Evolutionary conservation across 1,140 invertebrate genomes (phyloP).

Genomic region (Trinorchestia longiramus): DNA sequence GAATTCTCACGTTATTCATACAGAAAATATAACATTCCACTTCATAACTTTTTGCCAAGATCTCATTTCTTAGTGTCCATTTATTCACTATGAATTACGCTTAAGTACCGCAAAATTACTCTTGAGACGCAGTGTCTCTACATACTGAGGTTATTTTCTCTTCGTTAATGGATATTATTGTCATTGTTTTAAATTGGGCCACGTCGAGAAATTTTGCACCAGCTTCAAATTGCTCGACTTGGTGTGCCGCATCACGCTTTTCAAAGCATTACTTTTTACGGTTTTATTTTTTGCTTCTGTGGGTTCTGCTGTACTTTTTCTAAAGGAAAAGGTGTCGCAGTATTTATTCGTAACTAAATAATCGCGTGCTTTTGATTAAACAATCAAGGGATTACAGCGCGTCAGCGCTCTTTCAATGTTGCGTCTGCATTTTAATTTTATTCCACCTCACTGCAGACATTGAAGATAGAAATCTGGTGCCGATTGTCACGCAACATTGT

Average conservation of each 20-base stretch:
- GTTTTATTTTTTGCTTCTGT: background rate
- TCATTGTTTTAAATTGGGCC: background rate
- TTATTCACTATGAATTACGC: background rate
- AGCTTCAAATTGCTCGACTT: background rate
- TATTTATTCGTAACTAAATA: background rate
- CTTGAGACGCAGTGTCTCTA: background rate
- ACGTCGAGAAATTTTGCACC: background rate
- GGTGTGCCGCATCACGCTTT: background rate
- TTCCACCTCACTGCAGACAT: background rate
- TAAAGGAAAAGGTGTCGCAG: background rate
- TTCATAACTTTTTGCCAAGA: background rate
- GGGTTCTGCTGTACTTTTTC: background rate
- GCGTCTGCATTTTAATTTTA: background rate
- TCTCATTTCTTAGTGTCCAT: background rate
- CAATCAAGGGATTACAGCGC: background rate
- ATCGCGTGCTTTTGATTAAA: background rate
- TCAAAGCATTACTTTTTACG: background rate
- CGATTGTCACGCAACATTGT: background rate
- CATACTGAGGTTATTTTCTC: background rate
- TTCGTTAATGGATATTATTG: background rate
- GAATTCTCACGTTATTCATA: background rate
- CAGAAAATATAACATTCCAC: background rate
- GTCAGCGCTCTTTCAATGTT: background rate
- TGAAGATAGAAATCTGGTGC: background rate
- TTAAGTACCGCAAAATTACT: background rate